Conservation (phyloP, 2,113 vertebrate genomes). For the Leptosomus discolor region DNA sequence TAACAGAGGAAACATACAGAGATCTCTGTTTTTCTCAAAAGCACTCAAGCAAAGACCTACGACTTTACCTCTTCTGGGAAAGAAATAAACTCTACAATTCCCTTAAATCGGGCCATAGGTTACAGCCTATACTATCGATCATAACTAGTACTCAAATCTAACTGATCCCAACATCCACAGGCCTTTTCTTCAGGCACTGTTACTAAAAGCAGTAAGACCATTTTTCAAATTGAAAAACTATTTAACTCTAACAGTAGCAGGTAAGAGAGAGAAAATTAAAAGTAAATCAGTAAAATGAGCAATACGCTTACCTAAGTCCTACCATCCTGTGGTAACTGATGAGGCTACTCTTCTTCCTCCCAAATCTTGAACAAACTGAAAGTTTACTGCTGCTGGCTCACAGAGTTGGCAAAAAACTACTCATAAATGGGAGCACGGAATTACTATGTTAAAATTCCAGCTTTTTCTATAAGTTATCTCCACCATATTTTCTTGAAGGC, state of each 20-base stretch:
- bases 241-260: neutral
- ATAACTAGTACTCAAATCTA: neutral
- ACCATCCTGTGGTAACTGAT: neutral
- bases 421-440: neutral
- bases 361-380: neutral
- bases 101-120: neutral
- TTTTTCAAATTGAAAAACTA: neutral
- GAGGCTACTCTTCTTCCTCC: neutral
- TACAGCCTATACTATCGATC: neutral
- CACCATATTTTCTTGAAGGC: neutral
- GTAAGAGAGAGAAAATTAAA: neutral
- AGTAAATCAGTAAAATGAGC: neutral
- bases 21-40: neutral
- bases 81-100: neutral
- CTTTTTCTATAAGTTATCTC: neutral
- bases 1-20: neutral
- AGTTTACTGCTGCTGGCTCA: neutral
- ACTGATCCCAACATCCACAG: neutral
- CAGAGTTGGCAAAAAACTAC: neutral
- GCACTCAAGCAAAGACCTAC: neutral
- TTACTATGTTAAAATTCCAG: neutral
- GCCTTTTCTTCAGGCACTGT: neutral
- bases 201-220: neutral
- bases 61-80: neutral
- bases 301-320: neutral